A percentile compares a stretch with the other conserved stretches of the same genome.
Conservation (phyloP, 2,888 invertebrate species). For the Fabriciana adippe region DNA sequence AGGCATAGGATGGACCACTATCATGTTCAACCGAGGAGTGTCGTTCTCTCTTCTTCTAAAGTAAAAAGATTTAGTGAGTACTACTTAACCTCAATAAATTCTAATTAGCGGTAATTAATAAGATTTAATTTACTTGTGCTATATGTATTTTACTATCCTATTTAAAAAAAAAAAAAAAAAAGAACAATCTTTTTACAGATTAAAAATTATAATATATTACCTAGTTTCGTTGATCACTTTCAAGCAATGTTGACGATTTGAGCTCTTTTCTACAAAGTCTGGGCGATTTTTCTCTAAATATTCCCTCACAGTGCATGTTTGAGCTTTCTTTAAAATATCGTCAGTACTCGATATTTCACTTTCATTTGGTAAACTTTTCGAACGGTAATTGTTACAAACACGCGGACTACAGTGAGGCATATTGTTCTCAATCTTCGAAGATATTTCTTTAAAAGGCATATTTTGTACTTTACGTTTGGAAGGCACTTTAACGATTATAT, state of each 20-base stretch:
- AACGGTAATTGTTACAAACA: conserved; percentile 46
- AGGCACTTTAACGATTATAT: conserved; percentile 72
- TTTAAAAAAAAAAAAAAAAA: too few relatives aligned
- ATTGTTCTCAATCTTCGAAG: conserved; percentile 55
- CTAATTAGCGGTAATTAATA: background rate
- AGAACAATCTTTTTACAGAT: background rate
- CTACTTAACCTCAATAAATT: conserved; percentile 12
- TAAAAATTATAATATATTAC: conserved; percentile 49
- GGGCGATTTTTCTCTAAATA: conserved; percentile 87
- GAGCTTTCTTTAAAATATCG: conserved; percentile 53
- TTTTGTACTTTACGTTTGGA: conserved; percentile 52
- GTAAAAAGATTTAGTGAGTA: conserved; percentile 71
- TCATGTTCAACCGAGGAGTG: conserved; percentile 64
- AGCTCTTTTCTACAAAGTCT: conserved; percentile 81
- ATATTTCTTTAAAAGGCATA: conserved; percentile 59
- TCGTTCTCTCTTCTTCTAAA: conserved; percentile 58
- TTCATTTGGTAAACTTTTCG: conserved; percentile 63
- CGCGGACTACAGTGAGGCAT: conserved; percentile 47
- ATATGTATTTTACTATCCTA: too few relatives aligned
- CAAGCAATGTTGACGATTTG: conserved; percentile 64
- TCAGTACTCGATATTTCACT: conserved; percentile 65
- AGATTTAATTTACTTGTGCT: background rate
- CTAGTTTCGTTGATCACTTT: conserved; percentile 64
- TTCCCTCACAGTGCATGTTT: conserved; percentile 83
- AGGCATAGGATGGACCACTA: conserved; percentile 63